These are phyloP conservation scores for Arizona elegans DNA, from an alignment of 2,113 vertebrate genomes.

Conservation along the genomic window DNA sequence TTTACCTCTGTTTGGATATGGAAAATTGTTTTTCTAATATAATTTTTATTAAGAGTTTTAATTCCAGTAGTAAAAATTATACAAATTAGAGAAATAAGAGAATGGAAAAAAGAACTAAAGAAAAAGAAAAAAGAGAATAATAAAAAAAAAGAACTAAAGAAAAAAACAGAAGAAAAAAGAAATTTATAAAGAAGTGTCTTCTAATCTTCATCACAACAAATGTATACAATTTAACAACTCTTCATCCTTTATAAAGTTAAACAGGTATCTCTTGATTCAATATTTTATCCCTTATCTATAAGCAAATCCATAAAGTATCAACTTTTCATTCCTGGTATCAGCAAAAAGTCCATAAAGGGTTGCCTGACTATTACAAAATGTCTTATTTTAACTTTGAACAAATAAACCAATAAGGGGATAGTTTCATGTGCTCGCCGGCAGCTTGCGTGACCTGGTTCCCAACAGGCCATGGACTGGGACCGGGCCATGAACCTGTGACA, in stretches of 20 bases:
- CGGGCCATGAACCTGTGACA: not conserved
- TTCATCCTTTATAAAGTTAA: not conserved
- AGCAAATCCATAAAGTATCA: not conserved
- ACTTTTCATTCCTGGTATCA: not conserved
- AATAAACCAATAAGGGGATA: not conserved
- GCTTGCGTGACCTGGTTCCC: not conserved
- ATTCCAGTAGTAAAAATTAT: not conserved
- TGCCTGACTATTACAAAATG: not conserved
- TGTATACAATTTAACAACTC: not conserved
- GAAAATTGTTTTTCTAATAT: not conserved
- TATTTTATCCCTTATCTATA: not conserved
- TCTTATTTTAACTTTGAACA: not conserved
- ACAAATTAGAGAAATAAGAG: not conserved
- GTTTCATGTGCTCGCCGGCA: not conserved
- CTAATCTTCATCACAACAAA: not conserved
- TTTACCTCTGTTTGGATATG: not conserved
- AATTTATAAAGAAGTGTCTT: not conserved
- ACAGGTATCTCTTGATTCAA: not conserved
- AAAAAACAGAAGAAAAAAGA: not conserved
- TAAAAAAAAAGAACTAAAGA: too few relatives aligned
- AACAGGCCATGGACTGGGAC: not conserved
- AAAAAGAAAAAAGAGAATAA: not conserved
- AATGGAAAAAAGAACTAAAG: not conserved
- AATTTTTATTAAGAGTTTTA: not conserved
- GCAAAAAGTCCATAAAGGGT: not conserved